These are phyloP conservation scores for Ia io DNA, from an alignment of 2,113 vertebrate genomes.

Conservation along the genomic window DNA sequence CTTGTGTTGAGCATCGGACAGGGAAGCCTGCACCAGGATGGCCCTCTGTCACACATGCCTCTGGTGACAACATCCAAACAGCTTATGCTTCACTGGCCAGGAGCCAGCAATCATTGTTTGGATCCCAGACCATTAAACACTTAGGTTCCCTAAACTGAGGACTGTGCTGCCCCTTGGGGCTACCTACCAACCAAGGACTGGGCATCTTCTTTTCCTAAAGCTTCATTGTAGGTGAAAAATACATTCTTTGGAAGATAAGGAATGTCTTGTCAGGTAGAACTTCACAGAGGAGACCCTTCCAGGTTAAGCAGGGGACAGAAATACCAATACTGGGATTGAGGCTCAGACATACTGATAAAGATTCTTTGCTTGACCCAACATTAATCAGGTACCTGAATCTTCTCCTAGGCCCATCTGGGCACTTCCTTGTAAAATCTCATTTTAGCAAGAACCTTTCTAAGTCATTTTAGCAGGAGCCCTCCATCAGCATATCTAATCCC, in stretches of 20 bases:
- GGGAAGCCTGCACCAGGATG: not conserved
- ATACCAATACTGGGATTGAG: not conserved
- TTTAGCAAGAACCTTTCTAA: not conserved
- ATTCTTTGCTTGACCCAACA: not conserved
- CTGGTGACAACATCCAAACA: constrained; percentile 4
- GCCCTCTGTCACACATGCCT: not conserved
- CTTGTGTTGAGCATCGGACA: not conserved
- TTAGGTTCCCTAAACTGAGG: not conserved
- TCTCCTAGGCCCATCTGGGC: not conserved
- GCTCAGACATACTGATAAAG: not conserved
- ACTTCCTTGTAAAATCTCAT: not conserved
- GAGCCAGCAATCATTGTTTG: not conserved
- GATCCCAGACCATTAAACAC: not conserved
- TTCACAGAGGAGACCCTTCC: not conserved
- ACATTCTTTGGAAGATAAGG: not conserved
- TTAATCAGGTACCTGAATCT: not conserved
- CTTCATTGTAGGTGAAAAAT: not conserved
- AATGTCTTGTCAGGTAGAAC: not conserved
- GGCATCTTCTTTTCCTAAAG: constrained; percentile 14
- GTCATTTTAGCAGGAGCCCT: not conserved
- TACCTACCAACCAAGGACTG: not conserved
- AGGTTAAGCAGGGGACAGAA: not conserved
- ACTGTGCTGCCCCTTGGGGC: not conserved
- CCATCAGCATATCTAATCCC: not conserved
- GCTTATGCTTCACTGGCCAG: not conserved